Evolutionary conservation across 2,113 vertebrate species (phyloP).

Genomic region (Poeciliopsis occidentalis): DNA sequence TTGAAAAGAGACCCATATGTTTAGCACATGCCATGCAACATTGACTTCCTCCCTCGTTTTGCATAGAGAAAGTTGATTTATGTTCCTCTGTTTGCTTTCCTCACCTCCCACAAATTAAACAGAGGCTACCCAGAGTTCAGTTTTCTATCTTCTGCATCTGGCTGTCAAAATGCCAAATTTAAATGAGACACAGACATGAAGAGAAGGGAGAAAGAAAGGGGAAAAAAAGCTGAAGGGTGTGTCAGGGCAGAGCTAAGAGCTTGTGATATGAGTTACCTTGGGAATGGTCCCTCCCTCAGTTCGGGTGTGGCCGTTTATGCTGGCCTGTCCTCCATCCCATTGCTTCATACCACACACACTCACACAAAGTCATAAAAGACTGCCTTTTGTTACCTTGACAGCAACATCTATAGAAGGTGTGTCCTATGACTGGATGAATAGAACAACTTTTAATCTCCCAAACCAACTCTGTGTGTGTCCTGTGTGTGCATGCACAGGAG

Average conservation of each 20-base stretch:
- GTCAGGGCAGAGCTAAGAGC: slow-evolving; percentile 63
- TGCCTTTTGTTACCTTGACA: slow-evolving; percentile 23
- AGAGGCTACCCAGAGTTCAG: slow-evolving; percentile 31
- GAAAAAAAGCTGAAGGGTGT: slow-evolving; percentile 71
- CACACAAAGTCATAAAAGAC: slow-evolving; percentile 17
- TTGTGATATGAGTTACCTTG: slow-evolving; percentile 75
- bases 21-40: slow-evolving; percentile 33
- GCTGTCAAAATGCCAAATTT: slow-evolving; percentile 45
- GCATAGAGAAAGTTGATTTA: slow-evolving; percentile 38
- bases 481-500: neutral
- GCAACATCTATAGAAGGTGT: slow-evolving; percentile 4
- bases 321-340: slow-evolving; percentile 30
- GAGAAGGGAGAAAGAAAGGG: slow-evolving; percentile 29
- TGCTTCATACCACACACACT: slow-evolving; percentile 15
- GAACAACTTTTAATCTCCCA: neutral
- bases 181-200: slow-evolving; percentile 57
- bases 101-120: slow-evolving; percentile 36
- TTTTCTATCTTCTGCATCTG: slow-evolving; percentile 36
- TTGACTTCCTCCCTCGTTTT: slow-evolving; percentile 33
- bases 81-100: neutral
- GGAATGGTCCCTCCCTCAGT: slow-evolving; percentile 64
- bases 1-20: slow-evolving; percentile 42
- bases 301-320: slow-evolving; percentile 70
- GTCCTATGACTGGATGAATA: neutral
- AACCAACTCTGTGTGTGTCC: neutral